Evolutionary conservation across 2,888 invertebrate genomes (phyloP).

Genomic region (Zonitis immaculata): DNA sequence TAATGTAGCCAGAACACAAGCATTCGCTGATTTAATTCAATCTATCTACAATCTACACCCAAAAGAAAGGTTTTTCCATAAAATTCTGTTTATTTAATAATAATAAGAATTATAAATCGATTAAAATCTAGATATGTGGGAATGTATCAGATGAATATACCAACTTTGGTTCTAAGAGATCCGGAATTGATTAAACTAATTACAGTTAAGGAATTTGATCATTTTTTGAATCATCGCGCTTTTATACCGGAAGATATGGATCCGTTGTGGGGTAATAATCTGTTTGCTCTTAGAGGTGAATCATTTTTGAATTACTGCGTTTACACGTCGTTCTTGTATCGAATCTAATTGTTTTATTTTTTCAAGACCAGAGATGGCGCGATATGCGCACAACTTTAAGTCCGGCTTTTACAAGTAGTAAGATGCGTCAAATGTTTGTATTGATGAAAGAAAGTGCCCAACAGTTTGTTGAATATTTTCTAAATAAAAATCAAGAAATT

Average conservation of each 20-base stretch:
- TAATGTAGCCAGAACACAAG: slow-evolving; percentile 25
- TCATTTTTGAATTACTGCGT: too few species aligned
- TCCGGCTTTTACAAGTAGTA: slow-evolving; percentile 41
- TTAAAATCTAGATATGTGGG: background rate
- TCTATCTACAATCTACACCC: slow-evolving; percentile 5
- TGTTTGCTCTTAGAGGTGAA: background rate
- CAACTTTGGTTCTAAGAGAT: background rate
- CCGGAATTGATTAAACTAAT: too few species aligned
- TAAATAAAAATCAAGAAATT: slow-evolving; percentile 21
- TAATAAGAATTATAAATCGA: too few species aligned
- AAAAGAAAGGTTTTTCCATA: slow-evolving; percentile 4
- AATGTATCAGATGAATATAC: background rate
- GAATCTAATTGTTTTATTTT: slow-evolving; percentile 4
- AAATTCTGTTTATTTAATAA: too few species aligned
- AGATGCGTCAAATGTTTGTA: slow-evolving; percentile 40
- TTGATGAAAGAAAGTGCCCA: slow-evolving; percentile 33
- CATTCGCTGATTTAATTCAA: slow-evolving; percentile 13
- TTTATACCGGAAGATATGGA: too few species aligned
- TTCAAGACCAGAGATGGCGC: slow-evolving; percentile 36
- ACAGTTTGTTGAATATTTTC: slow-evolving; percentile 21
- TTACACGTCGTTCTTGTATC: background rate
- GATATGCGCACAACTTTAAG: slow-evolving; percentile 40
- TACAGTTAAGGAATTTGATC: too few species aligned
- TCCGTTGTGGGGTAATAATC: background rate
- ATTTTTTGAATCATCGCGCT: too few species aligned